phyloP scores from a whole-genome alignment of 2,888 invertebrate genomes.

The Acrobasis consociella region DNA sequence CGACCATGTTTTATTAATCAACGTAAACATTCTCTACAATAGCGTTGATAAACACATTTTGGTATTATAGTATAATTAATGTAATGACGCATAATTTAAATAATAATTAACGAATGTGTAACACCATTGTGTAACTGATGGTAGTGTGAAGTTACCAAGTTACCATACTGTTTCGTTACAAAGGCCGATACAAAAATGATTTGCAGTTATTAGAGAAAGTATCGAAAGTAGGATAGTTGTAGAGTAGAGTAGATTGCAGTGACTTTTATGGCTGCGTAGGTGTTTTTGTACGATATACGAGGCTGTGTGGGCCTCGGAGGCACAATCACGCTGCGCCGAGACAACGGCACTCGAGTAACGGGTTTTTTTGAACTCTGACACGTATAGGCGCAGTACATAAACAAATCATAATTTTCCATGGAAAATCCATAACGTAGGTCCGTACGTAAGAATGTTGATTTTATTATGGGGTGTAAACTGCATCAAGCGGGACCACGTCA shows the following conservation, averaged over 20 bases:
- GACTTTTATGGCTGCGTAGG: constrained; percentile 46
- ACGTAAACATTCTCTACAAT: constrained; percentile 29
- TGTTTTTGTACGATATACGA: constrained; percentile 36
- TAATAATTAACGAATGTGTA: constrained; percentile 9
- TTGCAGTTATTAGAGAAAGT: constrained; percentile 42
- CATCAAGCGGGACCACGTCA: too few relatives aligned
- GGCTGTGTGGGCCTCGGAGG: constrained; percentile 31
- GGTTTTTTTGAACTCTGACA: constrained; percentile 55
- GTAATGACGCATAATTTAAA: constrained; percentile 19
- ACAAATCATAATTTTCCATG: background rate
- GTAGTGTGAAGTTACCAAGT: constrained; percentile 19
- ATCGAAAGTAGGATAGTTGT: constrained; percentile 42
- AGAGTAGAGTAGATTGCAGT: constrained; percentile 28
- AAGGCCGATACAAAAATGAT: constrained; percentile 30
- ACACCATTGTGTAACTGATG: constrained; percentile 11
- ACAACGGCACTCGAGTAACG: constrained; percentile 54
- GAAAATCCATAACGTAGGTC: too few relatives aligned
- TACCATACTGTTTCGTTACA: constrained; percentile 21
- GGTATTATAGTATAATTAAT: constrained; percentile 17
- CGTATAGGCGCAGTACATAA: constrained; percentile 26
- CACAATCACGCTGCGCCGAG: constrained; percentile 34
- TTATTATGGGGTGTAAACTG: too few relatives aligned
- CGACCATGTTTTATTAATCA: constrained; percentile 53
- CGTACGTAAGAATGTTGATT: too few relatives aligned
- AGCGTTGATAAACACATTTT: constrained; percentile 18